Evolutionary conservation across 2,797 vertebrate genomes (phyloP).

Genomic region (Clamator glandarius): DNA sequence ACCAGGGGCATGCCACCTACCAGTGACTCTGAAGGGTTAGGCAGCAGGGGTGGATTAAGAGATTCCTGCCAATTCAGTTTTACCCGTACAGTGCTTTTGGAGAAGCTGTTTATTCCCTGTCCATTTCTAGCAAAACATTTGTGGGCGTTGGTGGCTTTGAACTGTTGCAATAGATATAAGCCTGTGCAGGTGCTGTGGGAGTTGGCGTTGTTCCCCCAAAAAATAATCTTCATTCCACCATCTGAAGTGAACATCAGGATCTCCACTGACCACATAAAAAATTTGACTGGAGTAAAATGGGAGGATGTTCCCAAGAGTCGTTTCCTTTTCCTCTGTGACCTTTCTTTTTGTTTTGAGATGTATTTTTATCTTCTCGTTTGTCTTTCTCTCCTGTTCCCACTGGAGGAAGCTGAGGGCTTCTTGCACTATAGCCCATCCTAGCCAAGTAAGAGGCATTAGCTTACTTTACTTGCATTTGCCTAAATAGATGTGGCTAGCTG

Average conservation of each 20-base stretch:
- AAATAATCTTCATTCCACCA: background rate
- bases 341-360: background rate
- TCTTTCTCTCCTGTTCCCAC: background rate
- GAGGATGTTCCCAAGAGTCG: background rate
- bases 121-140: background rate
- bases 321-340: background rate
- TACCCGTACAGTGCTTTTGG: background rate
- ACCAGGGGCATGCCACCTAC: background rate
- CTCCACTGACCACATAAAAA: background rate
- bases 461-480: background rate
- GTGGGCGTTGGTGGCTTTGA: background rate
- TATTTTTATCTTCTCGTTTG: background rate
- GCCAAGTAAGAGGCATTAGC: background rate
- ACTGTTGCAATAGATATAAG: background rate
- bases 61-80: background rate
- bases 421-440: background rate
- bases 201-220: background rate
- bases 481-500: background rate
- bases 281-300: background rate
- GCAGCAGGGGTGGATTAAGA: background rate
- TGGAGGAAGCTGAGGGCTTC: background rate
- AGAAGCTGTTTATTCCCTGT: background rate
- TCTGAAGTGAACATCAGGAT: background rate
- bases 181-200: background rate
- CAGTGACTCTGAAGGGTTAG: background rate